A percentile compares a stretch with the other conserved stretches of the same genome.
These are phyloP conservation scores for Eupithecia abbreviata DNA, from an alignment of 2,888 invertebrate species.

Conservation along the genomic window DNA sequence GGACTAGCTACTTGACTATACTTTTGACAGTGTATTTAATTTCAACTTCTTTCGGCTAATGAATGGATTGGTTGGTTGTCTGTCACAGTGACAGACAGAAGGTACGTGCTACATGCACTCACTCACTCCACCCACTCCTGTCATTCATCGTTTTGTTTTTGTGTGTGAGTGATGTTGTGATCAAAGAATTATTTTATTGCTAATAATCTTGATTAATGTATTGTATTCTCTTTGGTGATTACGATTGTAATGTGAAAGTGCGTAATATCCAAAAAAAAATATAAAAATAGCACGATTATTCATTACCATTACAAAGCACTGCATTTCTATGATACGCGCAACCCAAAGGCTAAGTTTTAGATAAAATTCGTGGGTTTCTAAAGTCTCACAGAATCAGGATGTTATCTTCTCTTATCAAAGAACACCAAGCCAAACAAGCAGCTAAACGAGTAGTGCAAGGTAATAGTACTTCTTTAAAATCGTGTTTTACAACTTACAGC, in stretches of 20 bases:
- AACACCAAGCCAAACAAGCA: constrained; percentile 92
- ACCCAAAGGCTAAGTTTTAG: background rate
- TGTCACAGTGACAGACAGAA: no score
- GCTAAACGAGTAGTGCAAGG: constrained; percentile 93
- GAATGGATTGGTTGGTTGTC: no score
- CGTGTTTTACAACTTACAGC: background rate
- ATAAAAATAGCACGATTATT: background rate
- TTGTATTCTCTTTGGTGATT: background rate
- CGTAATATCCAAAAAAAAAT: background rate
- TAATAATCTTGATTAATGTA: no score
- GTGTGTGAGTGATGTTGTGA: no score
- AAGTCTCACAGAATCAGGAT: constrained; percentile 74
- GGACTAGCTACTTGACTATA: no score
- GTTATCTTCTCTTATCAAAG: constrained; percentile 93
- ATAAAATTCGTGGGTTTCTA: background rate
- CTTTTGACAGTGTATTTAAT: no score
- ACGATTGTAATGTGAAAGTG: background rate
- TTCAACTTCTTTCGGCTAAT: no score
- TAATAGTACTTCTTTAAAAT: constrained; percentile 55
- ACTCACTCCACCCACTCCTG: no score
- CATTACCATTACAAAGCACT: background rate
- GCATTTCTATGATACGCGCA: background rate
- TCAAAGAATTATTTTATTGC: no score
- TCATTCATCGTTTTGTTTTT: background rate
- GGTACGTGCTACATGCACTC: no score